Base-by-base conservation (phyloP, 1,140 invertebrate genomes). In the Drosophila willistoni region DNA sequence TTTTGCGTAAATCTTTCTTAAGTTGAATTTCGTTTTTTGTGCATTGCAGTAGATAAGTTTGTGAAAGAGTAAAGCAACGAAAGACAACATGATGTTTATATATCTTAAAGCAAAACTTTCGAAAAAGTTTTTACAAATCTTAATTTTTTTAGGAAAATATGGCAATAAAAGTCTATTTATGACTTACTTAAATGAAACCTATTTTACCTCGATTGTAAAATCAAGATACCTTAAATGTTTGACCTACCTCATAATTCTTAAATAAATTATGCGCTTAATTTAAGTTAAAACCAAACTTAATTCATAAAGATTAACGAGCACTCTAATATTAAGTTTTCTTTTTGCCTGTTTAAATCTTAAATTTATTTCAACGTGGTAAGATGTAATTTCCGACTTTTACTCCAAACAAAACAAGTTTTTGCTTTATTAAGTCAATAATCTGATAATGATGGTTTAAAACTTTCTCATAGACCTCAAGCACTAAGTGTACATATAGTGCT, bases 261-360 rank as follows among this genome's bases (percentile, higher is more conserved):
- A 47, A 19, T 7, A 47, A 47, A 17, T 51, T 51, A 51, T 51
- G 44, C 9, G 7, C 22, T 17, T 22, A 12, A 51, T 51, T 51
- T 22, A 51, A 51, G 44, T 51, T 47, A 14, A 62, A 72, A 56
- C 56, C 59, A 71, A 41, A 63, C 71, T 70, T 79, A 73, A 82
- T 79, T 51, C 10, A 87, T 87, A 39, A 83, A 83, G 79, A 86
- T 82, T 82, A 83, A 86, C 79, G 83, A 63, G 12, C 5, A 65
- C 60, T 73, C 54, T 41, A 70, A 44, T 55, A 63, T 68, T 66
- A 68, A 44, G 25, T 41, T 71, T 65, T 61, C 22, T 64, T 12
- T 64, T 44, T 68, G 10, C 12, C 55, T 60, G 57, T 68, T 68
- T 68, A 69, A 71, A 73, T 73, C 41, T 47, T 34, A 67, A 74